Evolutionary conservation across 2,797 vertebrate genomes (phyloP), one percentile per base, ranked within the genome.

Genomic region (Loris lydekkerianus): DNA sequence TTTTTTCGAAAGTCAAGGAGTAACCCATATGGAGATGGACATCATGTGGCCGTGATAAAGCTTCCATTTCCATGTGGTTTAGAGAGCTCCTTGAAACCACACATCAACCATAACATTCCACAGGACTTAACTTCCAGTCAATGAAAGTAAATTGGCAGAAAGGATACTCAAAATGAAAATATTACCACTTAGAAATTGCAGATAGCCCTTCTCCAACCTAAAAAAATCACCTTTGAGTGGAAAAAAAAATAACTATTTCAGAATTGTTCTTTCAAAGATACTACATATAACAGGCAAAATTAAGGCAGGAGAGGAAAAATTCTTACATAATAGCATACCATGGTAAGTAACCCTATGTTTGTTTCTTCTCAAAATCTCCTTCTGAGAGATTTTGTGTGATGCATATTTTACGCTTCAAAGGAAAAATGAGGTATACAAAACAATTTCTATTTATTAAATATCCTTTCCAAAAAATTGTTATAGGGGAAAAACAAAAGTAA

Each of bases 91-190:
- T 86, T 78, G 92, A 89, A 86, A 46, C 93, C 46, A 82, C 56
- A 89, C 72, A 70, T 75, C 67, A 87, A 43, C 37, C 43, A 29
- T 34, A 34, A 53, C 10, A 69, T 75, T 82, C 84, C 43, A 15
- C 40, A 53, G 27, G 6, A 78, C 72, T 93, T 84, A 90, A 81
- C 34, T 82, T 89, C 27, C 81, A 23, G 29, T 82, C 65, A 67
- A 60, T 53, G 89, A 58, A 94, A 81, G 34, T 69, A 77, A 97
- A 63, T 29, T 60, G 43, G 43, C 27, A 65, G 72, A 92, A 92
- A 76, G 5, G 43, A 92, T 60, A 78, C n/a, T 89, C 75, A 58
- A 77, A 89, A 84, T 80, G 83, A 95, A 95, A 93, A 89, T 31
- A 94, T 40, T 78, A 9, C 40, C 49, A 80, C 34, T 63, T 80